Evolutionary conservation across 2,888 invertebrate species (phyloP).

Genomic region (Gastrophysa polygoni): DNA sequence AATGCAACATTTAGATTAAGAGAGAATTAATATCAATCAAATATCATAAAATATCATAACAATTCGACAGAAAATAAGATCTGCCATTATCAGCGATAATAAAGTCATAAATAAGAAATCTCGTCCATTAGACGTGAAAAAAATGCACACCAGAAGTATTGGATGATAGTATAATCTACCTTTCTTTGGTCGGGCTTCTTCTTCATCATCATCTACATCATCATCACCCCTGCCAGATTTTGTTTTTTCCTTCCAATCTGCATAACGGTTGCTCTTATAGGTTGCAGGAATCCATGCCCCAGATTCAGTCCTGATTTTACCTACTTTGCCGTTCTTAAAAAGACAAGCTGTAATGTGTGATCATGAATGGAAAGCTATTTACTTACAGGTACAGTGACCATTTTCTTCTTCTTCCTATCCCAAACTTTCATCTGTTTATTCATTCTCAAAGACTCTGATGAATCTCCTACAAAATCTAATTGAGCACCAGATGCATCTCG

Average conservation of each 20-base stretch:
- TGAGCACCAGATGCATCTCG: constrained; percentile 78
- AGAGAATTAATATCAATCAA: too few relatives aligned
- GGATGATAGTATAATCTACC: too few relatives aligned
- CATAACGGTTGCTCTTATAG: constrained; percentile 90
- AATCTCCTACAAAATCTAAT: constrained; percentile 85
- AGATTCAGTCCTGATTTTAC: constrained; percentile 93
- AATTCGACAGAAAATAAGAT: not conserved
- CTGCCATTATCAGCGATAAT: too few relatives aligned
- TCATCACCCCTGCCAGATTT: constrained; percentile 61
- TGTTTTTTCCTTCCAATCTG: constrained; percentile 82
- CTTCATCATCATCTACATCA: constrained; percentile 60
- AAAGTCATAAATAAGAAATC: too few relatives aligned
- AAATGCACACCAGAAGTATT: too few relatives aligned
- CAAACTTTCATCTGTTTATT: constrained; percentile 75
- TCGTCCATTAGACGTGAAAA: too few relatives aligned
- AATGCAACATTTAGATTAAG: too few relatives aligned
- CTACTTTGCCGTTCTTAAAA: constrained; percentile 63
- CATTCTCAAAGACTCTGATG: constrained; percentile 67
- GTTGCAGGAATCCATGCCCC: constrained; percentile 93
- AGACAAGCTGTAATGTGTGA: not conserved
- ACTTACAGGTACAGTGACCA: constrained; percentile 74
- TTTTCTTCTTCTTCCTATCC: constrained; percentile 97
- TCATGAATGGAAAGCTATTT: not conserved
- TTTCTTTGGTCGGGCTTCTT: constrained; percentile 30
- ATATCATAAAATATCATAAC: constrained; percentile 10